Evolutionary conservation across 2,888 invertebrate genomes (phyloP).

Genomic region (Hecatera dysodea): DNA sequence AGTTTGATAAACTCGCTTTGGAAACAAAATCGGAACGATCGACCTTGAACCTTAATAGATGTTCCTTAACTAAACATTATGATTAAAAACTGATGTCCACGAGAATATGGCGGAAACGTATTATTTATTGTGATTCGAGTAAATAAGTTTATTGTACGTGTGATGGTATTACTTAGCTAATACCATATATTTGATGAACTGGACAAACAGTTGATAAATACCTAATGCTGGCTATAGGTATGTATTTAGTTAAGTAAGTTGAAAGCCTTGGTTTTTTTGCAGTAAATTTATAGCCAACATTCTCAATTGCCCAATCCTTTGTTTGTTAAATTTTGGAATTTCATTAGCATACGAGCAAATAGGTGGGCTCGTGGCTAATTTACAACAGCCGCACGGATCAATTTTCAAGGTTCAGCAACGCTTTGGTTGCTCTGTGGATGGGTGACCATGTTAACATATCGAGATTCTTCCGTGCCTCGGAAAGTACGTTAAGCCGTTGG

Average conservation of each 20-base stretch:
- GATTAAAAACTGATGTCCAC: slow-evolving; percentile 11
- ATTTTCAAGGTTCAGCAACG: too few species aligned
- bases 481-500: too few species aligned
- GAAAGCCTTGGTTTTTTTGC: slow-evolving; percentile 44
- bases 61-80: slow-evolving; percentile 14
- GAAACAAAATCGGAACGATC: too few species aligned
- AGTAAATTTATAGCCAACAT: slow-evolving; percentile 15
- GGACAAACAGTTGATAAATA: slow-evolving; percentile 45
- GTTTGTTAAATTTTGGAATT: slow-evolving; percentile 16
- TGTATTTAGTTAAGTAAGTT: slow-evolving; percentile 48
- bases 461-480: too few species aligned
- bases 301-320: slow-evolving; percentile 22
- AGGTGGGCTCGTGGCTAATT: too few species aligned
- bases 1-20: background rate
- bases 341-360: slow-evolving; percentile 27
- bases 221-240: slow-evolving; percentile 42
- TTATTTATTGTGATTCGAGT: slow-evolving; percentile 33
- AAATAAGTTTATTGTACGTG: slow-evolving; percentile 41
- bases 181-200: slow-evolving; percentile 44
- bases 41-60: background rate
- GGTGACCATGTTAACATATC: too few species aligned
- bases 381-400: too few species aligned
- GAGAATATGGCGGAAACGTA: slow-evolving; percentile 49
- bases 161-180: slow-evolving; percentile 10
- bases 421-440: too few species aligned